phyloP scores from a whole-genome alignment of 2,797 vertebrate species.

The Moxostoma hubbsi region DNA sequence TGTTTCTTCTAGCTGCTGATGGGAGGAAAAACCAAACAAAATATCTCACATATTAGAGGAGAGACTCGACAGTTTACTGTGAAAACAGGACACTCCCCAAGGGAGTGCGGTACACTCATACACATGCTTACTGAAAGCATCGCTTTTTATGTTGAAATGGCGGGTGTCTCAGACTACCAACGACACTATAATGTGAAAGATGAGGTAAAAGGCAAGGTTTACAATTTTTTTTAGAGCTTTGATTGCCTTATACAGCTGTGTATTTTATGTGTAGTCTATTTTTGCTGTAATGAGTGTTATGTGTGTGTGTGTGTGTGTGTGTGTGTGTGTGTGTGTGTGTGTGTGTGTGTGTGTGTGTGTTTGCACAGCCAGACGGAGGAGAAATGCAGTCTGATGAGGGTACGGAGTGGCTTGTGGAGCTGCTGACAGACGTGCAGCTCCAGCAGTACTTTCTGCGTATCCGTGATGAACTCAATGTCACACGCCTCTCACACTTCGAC shows the following conservation, averaged over 20 bases:
- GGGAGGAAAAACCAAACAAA: neutral
- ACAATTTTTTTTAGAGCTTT: neutral
- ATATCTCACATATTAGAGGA: slow-evolving; percentile 3
- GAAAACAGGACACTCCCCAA: slow-evolving; percentile 49
- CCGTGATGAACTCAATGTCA: slow-evolving; percentile 95
- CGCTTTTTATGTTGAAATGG: slow-evolving; percentile 54
- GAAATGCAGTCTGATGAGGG: slow-evolving; percentile 93
- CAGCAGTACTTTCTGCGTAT: slow-evolving; percentile 95
- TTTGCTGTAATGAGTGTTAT: neutral
- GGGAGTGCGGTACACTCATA: slow-evolving; percentile 39
- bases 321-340: neutral
- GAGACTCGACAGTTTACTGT: slow-evolving; percentile 27
- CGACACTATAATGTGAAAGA: slow-evolving; percentile 73
- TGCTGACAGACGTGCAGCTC: slow-evolving; percentile 93
- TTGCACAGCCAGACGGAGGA: slow-evolving; percentile 68
- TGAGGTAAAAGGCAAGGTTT: slow-evolving; percentile 42
- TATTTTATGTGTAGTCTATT: neutral
- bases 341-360: neutral
- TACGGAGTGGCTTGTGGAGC: slow-evolving; percentile 92
- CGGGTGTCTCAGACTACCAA: slow-evolving; percentile 74
- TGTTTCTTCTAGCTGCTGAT: slow-evolving; percentile 1
- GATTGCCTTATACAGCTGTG: neutral
- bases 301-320: neutral
- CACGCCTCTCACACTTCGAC: slow-evolving; percentile 94
- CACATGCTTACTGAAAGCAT: slow-evolving; percentile 20